Evolutionary conservation across 1,140 invertebrate species (phyloP), one percentile per base, ranked within the genome.

Genomic region (Danaus plexippus): DNA sequence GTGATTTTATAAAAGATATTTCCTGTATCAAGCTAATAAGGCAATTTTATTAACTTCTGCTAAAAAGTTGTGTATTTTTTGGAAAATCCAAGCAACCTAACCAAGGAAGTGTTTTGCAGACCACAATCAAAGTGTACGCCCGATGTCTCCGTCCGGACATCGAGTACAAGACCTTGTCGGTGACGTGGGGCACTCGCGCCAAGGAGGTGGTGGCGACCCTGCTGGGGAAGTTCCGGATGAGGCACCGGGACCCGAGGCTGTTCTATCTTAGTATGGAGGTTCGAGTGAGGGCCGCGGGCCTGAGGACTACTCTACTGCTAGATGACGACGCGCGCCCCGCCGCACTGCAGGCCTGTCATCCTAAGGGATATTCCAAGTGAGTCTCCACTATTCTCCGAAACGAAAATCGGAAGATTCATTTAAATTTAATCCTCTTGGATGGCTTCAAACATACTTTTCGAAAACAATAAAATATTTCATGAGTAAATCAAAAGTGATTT

Each of bases 261-360:
- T 97, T 96, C 87, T 97, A 95, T 83, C 89, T 97, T 11, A 96
- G 94, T 60, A 97, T 97, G 95, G 96, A 97, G 87, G 95, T 97
- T 32, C 93, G 94, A 1, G 93, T 97, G 11, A 88, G 92, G 15
- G 90, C 92, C 54, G 92, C 93, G 1, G 95, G 95, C 1, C 90
- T 95, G 1, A 88, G 94, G 57, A 96, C 94, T 1, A 89, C 95
- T 46, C 88, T 97, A 43, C 92, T 94, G 32, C 85, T 98, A 56
- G 95, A 97, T 75, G 95, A 97, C 63, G 94, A 96, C 69, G 92
- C 95, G 0, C 89, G 94, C 52, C 96, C 96, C 0, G 95, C 95
- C 0, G 94, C 95, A 47, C 83, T 97, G 42, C 95, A 97, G 84
- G 94, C 94, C 13, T 97, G 96, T 74, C 95, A 97, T 87, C 96